A percentile compares a stretch with the other conserved stretches of the same genome.
phyloP scores from a whole-genome alignment of 1,140 invertebrate genomes.

The Psilanteris sp. region DNA sequence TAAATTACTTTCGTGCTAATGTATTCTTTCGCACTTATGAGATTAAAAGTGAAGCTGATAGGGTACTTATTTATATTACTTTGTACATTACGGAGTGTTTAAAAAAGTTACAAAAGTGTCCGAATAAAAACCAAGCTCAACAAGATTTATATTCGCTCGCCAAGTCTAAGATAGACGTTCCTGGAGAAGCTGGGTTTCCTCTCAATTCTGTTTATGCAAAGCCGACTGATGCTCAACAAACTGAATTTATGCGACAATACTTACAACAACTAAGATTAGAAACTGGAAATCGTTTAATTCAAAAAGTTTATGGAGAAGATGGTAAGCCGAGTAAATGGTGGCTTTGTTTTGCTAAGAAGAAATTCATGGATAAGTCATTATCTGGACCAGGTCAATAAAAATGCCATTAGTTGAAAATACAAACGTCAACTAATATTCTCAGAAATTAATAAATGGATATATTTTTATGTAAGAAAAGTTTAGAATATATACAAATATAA shows the following conservation, averaged over 20 bases:
- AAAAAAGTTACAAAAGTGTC: conserved; percentile 95
- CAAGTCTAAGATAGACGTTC: conserved; percentile 97
- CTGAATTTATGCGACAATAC: conserved; percentile 95
- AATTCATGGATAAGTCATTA: conserved; percentile 99
- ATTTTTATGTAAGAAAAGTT: too few relatives aligned
- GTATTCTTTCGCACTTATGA: conserved; percentile 99
- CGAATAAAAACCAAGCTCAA: conserved; percentile 91
- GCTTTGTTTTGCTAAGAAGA: conserved; percentile 99
- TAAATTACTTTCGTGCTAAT: conserved; percentile 99
- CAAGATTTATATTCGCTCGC: conserved; percentile 98
- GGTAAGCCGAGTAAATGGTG: conserved; percentile 99
- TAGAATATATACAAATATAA: too few relatives aligned
- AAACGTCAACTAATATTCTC: too few relatives aligned
- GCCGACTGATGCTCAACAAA: conserved; percentile 88
- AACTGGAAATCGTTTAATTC: conserved; percentile 92
- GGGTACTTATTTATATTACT: conserved; percentile 98
- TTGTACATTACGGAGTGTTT: conserved; percentile 99
- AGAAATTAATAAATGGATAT: too few relatives aligned
- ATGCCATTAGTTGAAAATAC: too few relatives aligned
- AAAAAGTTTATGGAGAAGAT: conserved; percentile 89
- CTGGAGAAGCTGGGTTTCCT: conserved; percentile 97
- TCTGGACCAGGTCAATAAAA: conserved; percentile 90
- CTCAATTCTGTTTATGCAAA: conserved; percentile 97
- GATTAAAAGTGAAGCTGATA: conserved; percentile 97
- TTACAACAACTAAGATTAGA: conserved; percentile 97